Evolutionary conservation across 2,113 vertebrate genomes (phyloP).

Genomic region (Xiphorhynchus elegans): DNA sequence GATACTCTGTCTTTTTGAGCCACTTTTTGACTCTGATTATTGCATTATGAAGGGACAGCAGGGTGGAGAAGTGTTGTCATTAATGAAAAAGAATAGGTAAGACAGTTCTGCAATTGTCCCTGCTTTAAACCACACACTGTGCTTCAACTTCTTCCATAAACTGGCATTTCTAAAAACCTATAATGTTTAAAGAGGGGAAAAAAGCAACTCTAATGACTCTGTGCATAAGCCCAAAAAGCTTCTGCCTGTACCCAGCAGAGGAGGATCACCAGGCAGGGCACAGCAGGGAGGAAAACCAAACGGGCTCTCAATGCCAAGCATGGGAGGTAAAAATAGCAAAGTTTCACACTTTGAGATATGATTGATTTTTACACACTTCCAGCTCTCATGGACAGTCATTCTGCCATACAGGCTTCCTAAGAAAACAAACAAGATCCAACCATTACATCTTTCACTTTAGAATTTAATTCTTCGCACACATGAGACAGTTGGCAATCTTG

Average conservation of each 20-base stretch:
- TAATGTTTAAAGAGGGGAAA: not conserved
- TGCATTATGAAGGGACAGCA: not conserved
- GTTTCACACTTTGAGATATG: not conserved
- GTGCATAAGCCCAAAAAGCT: not conserved
- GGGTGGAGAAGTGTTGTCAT: not conserved
- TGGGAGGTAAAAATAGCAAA: not conserved
- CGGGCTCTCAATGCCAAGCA: not conserved
- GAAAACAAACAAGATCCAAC: not conserved
- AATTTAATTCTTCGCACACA: not conserved
- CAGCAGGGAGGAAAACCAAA: not conserved
- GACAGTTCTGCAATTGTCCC: not conserved
- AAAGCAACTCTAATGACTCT: not conserved
- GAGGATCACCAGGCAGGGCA: not conserved
- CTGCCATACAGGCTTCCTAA: not conserved
- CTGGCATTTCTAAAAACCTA: not conserved
- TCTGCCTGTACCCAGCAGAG: not conserved
- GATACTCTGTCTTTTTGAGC: not conserved
- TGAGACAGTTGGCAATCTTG: not conserved
- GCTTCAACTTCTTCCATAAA: not conserved
- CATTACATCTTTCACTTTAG: not conserved
- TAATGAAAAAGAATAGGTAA: not conserved
- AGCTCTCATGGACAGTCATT: not conserved
- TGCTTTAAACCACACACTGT: not conserved
- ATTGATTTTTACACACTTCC: not conserved
- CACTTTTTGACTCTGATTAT: not conserved